Evolutionary conservation across 2,113 vertebrate species (phyloP).

Genomic region (Ameiurus melas): DNA sequence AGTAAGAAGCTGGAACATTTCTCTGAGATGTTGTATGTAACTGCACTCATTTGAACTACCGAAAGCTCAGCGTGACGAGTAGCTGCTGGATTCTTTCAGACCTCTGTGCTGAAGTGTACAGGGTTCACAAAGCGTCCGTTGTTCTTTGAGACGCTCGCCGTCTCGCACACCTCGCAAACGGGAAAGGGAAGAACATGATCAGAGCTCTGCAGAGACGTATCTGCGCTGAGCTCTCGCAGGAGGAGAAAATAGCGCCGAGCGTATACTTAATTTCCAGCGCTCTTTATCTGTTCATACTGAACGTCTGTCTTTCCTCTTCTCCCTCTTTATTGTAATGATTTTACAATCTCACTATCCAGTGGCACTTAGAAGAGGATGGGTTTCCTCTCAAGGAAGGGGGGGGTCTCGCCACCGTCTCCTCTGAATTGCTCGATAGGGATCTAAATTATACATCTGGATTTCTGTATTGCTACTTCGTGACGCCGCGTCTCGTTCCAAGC

Average conservation of each 20-base stretch:
- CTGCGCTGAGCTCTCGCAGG: no score
- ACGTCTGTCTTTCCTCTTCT: background rate
- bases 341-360: background rate
- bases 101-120: constrained; percentile 6
- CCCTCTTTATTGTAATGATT: background rate
- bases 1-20: background rate
- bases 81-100: constrained; percentile 7
- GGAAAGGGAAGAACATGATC: constrained; percentile 16
- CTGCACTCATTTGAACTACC: background rate
- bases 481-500: background rate
- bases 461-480: no score
- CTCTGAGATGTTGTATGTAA: background rate
- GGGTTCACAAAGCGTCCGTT: constrained; percentile 5
- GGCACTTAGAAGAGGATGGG: background rate
- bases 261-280: background rate
- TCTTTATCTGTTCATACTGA: background rate
- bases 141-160: background rate
- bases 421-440: background rate
- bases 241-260: background rate
- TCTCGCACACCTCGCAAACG: background rate
- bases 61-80: background rate
- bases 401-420: background rate
- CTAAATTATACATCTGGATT: background rate
- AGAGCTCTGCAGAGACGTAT: constrained; percentile 3
- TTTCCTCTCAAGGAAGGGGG: background rate